A percentile compares a stretch with the other conserved stretches of the same genome.
phyloP scores from a whole-genome alignment of 2,888 invertebrate genomes.

The Pachycephus smyrnensis region DNA sequence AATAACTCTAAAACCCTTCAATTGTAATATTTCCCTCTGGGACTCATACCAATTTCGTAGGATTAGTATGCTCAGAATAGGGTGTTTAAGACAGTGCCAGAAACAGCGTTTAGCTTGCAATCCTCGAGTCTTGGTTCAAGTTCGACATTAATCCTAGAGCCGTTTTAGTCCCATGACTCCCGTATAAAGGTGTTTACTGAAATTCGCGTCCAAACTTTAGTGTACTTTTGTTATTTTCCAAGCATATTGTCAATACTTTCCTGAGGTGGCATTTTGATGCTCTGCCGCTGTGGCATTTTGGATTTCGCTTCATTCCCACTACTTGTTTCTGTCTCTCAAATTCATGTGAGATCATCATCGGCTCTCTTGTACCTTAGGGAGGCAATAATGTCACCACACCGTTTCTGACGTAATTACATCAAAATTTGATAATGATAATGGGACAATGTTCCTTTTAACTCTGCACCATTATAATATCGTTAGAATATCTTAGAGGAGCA shows the following conservation, averaged over 20 bases:
- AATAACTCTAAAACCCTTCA: too few species aligned
- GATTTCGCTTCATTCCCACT: neutral
- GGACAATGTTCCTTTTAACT: neutral
- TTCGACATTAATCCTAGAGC: neutral
- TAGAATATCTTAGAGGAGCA: conserved; percentile 1
- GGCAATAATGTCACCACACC: neutral
- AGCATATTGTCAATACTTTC: conserved; percentile 7
- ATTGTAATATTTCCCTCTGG: too few species aligned
- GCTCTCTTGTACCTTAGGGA: neutral
- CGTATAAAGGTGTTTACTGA: neutral
- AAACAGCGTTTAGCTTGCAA: neutral
- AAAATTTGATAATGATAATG: conserved; percentile 1
- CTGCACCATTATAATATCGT: neutral
- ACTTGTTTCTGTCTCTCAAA: neutral
- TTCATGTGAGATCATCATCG: neutral
- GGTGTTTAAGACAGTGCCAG: neutral
- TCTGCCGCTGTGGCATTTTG: neutral
- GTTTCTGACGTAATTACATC: neutral
- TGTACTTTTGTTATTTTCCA: conserved; percentile 22
- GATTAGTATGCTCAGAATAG: too few species aligned
- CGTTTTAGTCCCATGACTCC: neutral
- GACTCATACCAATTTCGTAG: too few species aligned
- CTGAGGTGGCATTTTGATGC: neutral
- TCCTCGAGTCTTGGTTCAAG: neutral
- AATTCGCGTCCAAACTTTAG: conserved; percentile 11